These are phyloP conservation scores for Phycodurus eques DNA, from an alignment of 2,113 vertebrate genomes.

Conservation along the genomic window DNA sequence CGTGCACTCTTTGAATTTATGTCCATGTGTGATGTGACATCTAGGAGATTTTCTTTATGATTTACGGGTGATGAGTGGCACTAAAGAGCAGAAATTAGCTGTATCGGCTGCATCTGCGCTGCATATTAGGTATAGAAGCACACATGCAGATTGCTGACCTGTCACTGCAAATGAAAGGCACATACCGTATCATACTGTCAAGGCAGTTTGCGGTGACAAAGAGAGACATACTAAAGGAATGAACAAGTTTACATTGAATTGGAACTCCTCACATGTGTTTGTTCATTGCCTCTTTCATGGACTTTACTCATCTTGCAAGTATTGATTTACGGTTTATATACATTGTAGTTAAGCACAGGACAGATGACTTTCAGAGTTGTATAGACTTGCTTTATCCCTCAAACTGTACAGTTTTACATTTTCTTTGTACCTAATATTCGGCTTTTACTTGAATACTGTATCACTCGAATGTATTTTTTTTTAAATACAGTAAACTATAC, in stretches of 20 bases:
- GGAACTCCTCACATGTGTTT: not conserved
- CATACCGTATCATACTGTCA: conserved; percentile 16
- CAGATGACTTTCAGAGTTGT: not conserved
- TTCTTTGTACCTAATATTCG: not conserved
- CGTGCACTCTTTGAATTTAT: conserved; percentile 3
- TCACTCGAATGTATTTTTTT: too few relatives aligned
- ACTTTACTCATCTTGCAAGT: not conserved
- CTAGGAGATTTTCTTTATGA: conserved; percentile 6
- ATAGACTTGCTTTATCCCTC: not conserved
- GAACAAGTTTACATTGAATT: not conserved
- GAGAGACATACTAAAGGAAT: not conserved
- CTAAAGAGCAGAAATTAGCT: not conserved
- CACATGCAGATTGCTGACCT: conserved; percentile 17
- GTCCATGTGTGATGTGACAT: conserved; percentile 7
- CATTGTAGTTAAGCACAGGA: not conserved
- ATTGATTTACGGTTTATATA: not conserved
- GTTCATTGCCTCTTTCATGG: not conserved
- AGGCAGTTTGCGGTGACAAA: conserved; percentile 28
- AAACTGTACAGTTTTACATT: not conserved
- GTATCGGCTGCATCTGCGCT: conserved; percentile 1
- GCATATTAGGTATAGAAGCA: conserved; percentile 30
- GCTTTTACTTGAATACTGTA: too few relatives aligned
- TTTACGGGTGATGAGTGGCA: conserved; percentile 10
- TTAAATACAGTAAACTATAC: too few relatives aligned
- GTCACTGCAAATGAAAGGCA: conserved; percentile 41